These are phyloP conservation scores for Tillus elongatus DNA, from an alignment of 2,888 invertebrate species.

Conservation along the genomic window DNA sequence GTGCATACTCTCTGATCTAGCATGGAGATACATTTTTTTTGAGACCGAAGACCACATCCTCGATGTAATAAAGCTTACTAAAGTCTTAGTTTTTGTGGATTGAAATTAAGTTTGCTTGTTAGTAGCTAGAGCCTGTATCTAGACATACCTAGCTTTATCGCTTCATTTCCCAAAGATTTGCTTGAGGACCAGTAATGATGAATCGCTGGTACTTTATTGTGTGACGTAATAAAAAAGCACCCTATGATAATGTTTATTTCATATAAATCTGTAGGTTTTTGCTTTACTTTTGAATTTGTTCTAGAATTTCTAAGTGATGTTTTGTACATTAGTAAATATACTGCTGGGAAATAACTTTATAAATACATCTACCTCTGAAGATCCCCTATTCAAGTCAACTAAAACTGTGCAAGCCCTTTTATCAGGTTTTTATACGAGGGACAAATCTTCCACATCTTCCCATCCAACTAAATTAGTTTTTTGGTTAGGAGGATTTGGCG, in stretches of 20 bases:
- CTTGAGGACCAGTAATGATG: conserved; percentile 1
- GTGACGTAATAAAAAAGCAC: neutral
- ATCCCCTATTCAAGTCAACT: conserved; percentile 3
- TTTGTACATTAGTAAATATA: conserved; percentile 1
- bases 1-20: neutral
- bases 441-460: conserved; percentile 1
- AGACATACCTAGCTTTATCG: neutral
- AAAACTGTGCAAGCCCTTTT: neutral
- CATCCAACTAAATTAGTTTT: neutral
- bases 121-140: neutral
- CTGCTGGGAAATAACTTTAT: neutral
- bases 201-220: conserved; percentile 1
- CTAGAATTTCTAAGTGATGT: neutral
- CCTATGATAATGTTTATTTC: neutral
- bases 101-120: conserved; percentile 2
- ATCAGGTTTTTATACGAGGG: neutral
- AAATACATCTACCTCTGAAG: neutral
- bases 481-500: neutral
- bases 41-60: neutral
- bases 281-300: neutral
- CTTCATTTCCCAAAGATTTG: conserved; percentile 2
- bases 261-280: neutral
- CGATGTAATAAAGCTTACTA: conserved; percentile 3
- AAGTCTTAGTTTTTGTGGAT: neutral
- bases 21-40: neutral